These are phyloP conservation scores for Lordiphosa stackelbergi DNA, from an alignment of 1,140 invertebrate genomes.

Conservation along the genomic window DNA sequence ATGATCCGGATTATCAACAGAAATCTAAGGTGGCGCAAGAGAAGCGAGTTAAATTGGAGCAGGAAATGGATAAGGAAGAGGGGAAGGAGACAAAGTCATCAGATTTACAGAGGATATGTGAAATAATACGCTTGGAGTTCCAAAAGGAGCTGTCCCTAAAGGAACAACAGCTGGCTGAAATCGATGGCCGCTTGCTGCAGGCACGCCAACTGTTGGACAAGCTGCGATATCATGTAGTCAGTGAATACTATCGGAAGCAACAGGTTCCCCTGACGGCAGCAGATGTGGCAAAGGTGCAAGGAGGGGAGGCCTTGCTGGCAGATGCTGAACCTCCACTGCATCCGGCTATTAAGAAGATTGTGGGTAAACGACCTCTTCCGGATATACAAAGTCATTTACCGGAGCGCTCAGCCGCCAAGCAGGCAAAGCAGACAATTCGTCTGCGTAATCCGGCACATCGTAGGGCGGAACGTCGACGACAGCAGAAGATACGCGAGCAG, in stretches of 20 bases:
- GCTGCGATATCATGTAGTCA: constrained; percentile 83
- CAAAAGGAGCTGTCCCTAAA: constrained; percentile 79
- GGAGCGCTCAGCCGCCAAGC: constrained; percentile 77
- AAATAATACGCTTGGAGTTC: constrained; percentile 78
- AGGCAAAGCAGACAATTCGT: constrained; percentile 76
- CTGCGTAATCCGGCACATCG: constrained; percentile 39
- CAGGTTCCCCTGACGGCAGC: constrained; percentile 78
- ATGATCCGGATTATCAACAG: constrained; percentile 67
- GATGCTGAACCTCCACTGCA: constrained; percentile 82
- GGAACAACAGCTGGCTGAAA: constrained; percentile 79
- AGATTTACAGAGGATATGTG: constrained; percentile 27
- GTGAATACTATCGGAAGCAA: constrained; percentile 83
- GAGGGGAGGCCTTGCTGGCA: constrained; percentile 40
- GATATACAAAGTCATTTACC: constrained; percentile 72
- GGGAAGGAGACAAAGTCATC: neutral
- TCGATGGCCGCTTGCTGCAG: constrained; percentile 81
- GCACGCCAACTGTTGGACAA: constrained; percentile 83
- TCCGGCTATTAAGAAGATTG: constrained; percentile 84
- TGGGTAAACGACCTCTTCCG: constrained; percentile 79
- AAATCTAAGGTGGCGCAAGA: neutral
- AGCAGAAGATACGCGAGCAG: constrained; percentile 50
- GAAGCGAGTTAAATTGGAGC: constrained; percentile 21
- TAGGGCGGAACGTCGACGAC: constrained; percentile 40
- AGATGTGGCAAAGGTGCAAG: constrained; percentile 77
- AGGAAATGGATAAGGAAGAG: neutral